A percentile compares a stretch with the other conserved stretches of the same genome.
Evolutionary conservation across 1,140 invertebrate species (phyloP).

Genomic region (Caenorhabditis remanei): DNA sequence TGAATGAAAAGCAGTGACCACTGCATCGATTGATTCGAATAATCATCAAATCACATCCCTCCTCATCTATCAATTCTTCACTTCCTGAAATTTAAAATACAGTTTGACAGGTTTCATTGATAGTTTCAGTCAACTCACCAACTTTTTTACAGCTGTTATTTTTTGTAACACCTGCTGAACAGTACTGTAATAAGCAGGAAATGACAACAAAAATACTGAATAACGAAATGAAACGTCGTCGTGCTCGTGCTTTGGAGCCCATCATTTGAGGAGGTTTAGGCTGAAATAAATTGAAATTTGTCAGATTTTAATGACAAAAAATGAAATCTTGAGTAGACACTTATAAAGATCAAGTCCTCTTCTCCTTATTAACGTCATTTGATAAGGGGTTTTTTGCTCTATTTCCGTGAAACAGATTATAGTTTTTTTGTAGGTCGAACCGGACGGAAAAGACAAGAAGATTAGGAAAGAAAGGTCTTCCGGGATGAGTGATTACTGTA

Average conservation of each 20-base stretch:
- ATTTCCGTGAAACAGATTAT: conserved; percentile 50
- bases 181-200: conserved; percentile 9
- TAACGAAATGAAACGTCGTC: neutral
- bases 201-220: conserved; percentile 6
- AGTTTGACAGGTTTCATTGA: neutral
- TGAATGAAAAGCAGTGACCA: conserved; percentile 58
- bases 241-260: conserved; percentile 51
- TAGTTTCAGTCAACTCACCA: neutral
- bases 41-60: conserved; percentile 61
- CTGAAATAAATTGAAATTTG: conserved; percentile 10
- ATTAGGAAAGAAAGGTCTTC: neutral
- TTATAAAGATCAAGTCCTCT: neutral
- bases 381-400: conserved; percentile 38
- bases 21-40: conserved; percentile 61
- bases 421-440: conserved; percentile 21
- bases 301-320: neutral
- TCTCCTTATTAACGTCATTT: conserved; percentile 30
- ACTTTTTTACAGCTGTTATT: conserved; percentile 60
- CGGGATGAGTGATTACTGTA: conserved; percentile 20
- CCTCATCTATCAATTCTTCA: conserved; percentile 60
- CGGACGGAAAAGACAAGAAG: neutral
- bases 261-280: conserved; percentile 48
- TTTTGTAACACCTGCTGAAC: conserved; percentile 26
- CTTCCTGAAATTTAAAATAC: conserved; percentile 4
- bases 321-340: neutral